A percentile compares a stretch with the other conserved stretches of the same genome.
Evolutionary conservation across 2,113 vertebrate species (phyloP).

Genomic region (Uropsilus gracilis): DNA sequence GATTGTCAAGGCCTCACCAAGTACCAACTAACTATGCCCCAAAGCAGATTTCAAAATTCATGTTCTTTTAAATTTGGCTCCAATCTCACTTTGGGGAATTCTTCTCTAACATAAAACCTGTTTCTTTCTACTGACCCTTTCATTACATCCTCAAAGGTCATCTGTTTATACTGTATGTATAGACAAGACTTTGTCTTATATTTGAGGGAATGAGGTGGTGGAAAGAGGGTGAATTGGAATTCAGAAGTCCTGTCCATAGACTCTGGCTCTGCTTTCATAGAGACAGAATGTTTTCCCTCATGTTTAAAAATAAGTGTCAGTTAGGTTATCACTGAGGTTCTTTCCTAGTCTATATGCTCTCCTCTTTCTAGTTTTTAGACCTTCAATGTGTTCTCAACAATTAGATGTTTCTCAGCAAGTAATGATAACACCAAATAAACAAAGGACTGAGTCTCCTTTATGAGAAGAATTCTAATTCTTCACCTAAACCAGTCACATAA

Average conservation of each 20-base stretch:
- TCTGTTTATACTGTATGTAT: neutral
- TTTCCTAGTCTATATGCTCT: neutral
- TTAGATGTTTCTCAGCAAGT: neutral
- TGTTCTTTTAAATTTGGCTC: neutral
- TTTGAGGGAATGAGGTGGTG: neutral
- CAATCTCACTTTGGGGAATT: neutral
- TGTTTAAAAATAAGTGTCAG: neutral
- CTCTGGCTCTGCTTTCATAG: neutral
- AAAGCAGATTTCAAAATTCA: constrained; percentile 9
- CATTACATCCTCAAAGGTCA: neutral
- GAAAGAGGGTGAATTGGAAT: neutral
- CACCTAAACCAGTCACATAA: neutral
- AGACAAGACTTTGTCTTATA: neutral
- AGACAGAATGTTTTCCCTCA: neutral
- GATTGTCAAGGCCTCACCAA: neutral
- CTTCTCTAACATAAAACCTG: neutral
- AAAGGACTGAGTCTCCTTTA: neutral
- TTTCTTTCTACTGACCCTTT: neutral
- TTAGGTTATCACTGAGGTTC: neutral
- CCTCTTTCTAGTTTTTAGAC: neutral
- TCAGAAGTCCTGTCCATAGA: neutral
- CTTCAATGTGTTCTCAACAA: neutral
- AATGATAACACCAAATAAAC: neutral
- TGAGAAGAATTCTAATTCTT: neutral
- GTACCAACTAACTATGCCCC: neutral